These are phyloP conservation scores for Halocaridina rubra DNA, from an alignment of 2,888 invertebrate species.

Conservation along the genomic window DNA sequence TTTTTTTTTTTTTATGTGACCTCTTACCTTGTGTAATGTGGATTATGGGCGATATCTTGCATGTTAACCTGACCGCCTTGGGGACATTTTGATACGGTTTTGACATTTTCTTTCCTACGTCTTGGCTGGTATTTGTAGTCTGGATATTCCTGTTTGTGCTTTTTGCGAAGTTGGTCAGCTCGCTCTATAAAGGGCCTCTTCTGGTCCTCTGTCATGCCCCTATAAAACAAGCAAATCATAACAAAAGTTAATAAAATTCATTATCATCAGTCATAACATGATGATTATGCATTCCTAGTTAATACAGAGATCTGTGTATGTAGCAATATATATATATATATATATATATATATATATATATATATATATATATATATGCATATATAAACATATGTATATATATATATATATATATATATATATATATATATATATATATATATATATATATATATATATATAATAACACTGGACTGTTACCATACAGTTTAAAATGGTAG, in stretches of 20 bases:
- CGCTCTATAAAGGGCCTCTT: conserved; percentile 61
- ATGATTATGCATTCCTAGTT: neutral
- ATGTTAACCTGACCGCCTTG: neutral
- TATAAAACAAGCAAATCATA: no score
- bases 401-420: neutral
- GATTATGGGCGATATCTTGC: conserved; percentile 31
- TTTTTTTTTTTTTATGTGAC: no score
- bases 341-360: neutral
- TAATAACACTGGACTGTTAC: no score
- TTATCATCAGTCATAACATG: neutral
- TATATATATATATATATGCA: neutral
- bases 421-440: neutral
- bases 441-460: neutral
- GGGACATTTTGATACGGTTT: conserved; percentile 42
- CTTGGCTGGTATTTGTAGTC: conserved; percentile 63
- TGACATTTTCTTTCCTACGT: conserved; percentile 58
- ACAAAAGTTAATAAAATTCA: neutral
- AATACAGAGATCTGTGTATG: neutral
- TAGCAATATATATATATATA: neutral
- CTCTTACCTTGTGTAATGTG: conserved; percentile 36
- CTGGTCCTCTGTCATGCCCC: conserved; percentile 62
- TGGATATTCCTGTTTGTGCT: conserved; percentile 62
- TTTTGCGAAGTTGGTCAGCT: conserved; percentile 57
- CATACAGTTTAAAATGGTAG: no score
- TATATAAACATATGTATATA: neutral